These are phyloP conservation scores for Cardiocondyla obscurior DNA, from an alignment of 1,140 invertebrate species.

Conservation along the genomic window DNA sequence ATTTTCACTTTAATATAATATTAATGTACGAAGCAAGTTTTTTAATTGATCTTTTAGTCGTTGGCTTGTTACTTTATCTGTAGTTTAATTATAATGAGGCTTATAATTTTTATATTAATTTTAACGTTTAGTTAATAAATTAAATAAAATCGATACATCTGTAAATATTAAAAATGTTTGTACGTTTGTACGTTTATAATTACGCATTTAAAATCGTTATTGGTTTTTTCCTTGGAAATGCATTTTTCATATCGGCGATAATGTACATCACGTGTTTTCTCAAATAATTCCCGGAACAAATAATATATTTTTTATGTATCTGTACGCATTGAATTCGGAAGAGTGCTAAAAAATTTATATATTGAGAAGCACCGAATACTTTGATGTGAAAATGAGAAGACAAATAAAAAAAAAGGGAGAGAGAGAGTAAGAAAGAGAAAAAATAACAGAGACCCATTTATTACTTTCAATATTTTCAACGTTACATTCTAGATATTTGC, in stretches of 20 bases:
- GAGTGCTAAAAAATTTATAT: not conserved
- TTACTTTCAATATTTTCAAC: not conserved
- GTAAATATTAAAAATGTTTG: not conserved
- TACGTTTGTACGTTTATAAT: not conserved
- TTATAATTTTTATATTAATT: not conserved
- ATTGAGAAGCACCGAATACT: not conserved
- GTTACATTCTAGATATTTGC: conserved; percentile 1
- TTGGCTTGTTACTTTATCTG: not conserved
- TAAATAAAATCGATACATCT: not conserved
- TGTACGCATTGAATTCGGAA: not conserved
- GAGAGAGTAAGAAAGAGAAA: not conserved
- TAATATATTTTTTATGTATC: not conserved
- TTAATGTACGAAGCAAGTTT: not conserved
- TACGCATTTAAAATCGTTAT: not conserved
- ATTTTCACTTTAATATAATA: not conserved
- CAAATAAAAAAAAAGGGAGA: too few species aligned
- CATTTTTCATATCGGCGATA: not conserved
- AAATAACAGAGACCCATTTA: not conserved
- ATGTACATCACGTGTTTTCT: not conserved
- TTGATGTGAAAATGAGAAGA: not conserved
- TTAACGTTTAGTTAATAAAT: not conserved
- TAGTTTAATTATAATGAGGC: not conserved
- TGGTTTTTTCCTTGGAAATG: not conserved
- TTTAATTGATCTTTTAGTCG: not conserved
- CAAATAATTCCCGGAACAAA: not conserved